These are phyloP conservation scores for Heliconius hermathena DNA, from an alignment of 1,140 invertebrate species.

Conservation along the genomic window DNA sequence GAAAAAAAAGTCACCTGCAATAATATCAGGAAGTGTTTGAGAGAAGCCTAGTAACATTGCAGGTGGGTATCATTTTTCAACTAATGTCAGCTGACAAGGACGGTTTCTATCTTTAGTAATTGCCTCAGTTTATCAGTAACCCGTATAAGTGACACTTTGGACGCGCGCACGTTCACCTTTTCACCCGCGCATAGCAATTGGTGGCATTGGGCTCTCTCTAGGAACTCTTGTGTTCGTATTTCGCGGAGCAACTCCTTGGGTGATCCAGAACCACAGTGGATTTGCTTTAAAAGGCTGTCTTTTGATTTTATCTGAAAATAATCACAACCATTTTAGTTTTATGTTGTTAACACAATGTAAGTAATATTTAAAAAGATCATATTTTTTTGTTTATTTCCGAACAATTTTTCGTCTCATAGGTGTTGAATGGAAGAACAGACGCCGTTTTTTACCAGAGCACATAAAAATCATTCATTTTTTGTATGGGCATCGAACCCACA, in stretches of 20 bases:
- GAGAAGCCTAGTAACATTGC: neutral
- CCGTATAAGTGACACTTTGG: constrained; percentile 90
- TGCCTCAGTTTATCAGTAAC: constrained; percentile 90
- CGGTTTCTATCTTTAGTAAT: constrained; percentile 86
- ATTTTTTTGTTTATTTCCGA: neutral
- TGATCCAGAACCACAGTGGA: constrained; percentile 80
- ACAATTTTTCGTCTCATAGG: no score
- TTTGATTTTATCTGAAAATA: constrained; percentile 85
- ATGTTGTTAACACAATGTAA: neutral
- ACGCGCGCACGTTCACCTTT: constrained; percentile 88
- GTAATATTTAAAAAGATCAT: neutral
- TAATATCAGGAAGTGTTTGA: neutral
- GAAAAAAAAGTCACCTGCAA: neutral
- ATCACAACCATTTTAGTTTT: constrained; percentile 16
- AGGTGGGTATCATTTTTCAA: constrained; percentile 8
- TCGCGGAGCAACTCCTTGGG: constrained; percentile 86
- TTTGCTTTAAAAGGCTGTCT: constrained; percentile 88
- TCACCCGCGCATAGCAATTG: constrained; percentile 89
- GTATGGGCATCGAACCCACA: no score
- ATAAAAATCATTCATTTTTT: no score
- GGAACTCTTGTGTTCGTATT: constrained; percentile 88
- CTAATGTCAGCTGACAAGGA: constrained; percentile 82
- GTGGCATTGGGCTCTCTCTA: constrained; percentile 90
- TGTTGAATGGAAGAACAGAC: no score
- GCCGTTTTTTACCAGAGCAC: no score